These are phyloP conservation scores for Cirrhinus mrigala DNA, from an alignment of 2,797 vertebrate genomes.

Conservation along the genomic window DNA sequence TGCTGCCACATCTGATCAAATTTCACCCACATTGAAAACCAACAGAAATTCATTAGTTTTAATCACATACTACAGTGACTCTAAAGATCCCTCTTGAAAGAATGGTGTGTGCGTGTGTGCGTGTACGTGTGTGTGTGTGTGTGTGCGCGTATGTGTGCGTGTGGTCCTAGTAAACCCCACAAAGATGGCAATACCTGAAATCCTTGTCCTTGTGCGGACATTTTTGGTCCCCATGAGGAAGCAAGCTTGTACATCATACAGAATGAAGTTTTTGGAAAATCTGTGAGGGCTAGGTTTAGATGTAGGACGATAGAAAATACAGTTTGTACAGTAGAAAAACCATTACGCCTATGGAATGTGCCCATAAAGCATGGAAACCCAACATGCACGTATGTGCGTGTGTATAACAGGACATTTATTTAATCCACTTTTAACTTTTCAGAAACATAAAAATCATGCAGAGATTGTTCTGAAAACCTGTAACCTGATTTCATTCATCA, in stretches of 20 bases:
- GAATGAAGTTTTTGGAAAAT: too few species aligned
- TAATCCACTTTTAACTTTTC: not conserved
- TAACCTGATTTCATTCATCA: conserved; percentile 35
- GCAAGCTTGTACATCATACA: too few species aligned
- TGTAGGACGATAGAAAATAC: too few species aligned
- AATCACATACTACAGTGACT: not conserved
- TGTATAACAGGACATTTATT: not conserved
- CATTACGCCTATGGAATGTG: too few species aligned
- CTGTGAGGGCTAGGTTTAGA: too few species aligned
- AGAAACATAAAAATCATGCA: not conserved
- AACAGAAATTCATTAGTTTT: not conserved
- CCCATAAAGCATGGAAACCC: too few species aligned
- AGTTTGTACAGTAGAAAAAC: too few species aligned
- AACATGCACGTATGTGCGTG: not conserved
- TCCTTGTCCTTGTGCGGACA: too few species aligned
- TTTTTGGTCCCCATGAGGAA: too few species aligned
- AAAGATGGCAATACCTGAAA: too few species aligned
- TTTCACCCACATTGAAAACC: not conserved
- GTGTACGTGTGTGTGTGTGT: too few species aligned
- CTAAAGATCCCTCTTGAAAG: not conserved
- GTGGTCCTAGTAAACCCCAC: too few species aligned
- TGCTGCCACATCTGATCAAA: not conserved
- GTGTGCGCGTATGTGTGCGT: not conserved
- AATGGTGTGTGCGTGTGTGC: not conserved
- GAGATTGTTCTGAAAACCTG: not conserved